Percentiles rank a stretch among this genome's conserved stretches.
Conservation (phyloP, 2,797 vertebrate species). For the Lophura swinhoii region DNA sequence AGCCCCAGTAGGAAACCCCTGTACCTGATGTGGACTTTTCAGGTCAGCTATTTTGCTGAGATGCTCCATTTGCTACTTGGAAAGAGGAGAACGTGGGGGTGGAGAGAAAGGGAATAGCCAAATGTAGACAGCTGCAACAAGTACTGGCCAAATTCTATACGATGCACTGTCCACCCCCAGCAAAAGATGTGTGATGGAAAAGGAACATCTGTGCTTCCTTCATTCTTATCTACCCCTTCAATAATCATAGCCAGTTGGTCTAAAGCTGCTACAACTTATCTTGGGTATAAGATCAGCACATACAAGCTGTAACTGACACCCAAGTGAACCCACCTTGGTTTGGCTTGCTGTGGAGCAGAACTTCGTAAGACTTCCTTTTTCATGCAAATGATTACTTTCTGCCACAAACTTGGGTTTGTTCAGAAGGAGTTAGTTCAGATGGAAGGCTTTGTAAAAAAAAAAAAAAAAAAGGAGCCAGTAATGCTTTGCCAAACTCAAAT, state of each 20-base stretch:
- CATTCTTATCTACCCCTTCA: conserved; percentile 18
- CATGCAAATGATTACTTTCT: background rate
- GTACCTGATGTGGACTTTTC: conserved; percentile 28
- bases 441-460: background rate
- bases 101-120: conserved; percentile 19
- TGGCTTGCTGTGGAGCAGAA: background rate
- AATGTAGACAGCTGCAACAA: conserved; percentile 54
- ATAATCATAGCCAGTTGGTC: background rate
- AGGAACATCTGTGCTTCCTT: conserved; percentile 58
- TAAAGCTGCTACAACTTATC: background rate
- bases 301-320: background rate
- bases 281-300: background rate
- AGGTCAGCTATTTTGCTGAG: conserved; percentile 49
- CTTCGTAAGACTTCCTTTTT: background rate
- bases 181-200: conserved; percentile 39
- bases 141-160: conserved; percentile 47
- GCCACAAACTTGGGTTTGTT: background rate
- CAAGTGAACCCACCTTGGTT: background rate
- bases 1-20: background rate
- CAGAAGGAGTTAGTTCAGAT: background rate
- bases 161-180: conserved; percentile 41
- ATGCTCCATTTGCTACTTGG: conserved; percentile 49
- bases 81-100: background rate
- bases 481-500: conserved; percentile 8
- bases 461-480: background rate